Conservation (phyloP, 2,797 vertebrate species). For the Lophotriccus pileatus region DNA sequence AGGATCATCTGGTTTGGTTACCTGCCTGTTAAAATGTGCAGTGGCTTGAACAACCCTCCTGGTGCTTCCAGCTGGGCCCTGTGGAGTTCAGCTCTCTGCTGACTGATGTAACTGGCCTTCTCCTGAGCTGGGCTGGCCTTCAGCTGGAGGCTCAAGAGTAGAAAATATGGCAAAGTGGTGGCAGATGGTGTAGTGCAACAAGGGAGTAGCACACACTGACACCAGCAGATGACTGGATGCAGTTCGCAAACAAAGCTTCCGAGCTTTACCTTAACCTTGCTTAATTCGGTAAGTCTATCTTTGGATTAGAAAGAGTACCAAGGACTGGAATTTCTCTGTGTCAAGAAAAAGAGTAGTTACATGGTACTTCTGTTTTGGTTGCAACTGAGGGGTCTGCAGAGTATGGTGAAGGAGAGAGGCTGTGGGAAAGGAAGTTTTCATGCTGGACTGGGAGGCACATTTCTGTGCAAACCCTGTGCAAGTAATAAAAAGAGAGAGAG, state of each 20-base stretch:
- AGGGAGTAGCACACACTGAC: neutral
- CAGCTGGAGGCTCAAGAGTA: neutral
- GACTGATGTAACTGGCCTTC: neutral
- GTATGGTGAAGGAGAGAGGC: neutral
- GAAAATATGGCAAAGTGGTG: neutral
- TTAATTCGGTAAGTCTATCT: neutral
- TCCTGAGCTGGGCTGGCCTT: neutral
- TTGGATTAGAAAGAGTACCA: neutral
- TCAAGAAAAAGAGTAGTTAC: neutral
- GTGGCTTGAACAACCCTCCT: neutral
- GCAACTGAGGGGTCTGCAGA: neutral
- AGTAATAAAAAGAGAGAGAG: neutral
- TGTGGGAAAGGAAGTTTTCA: neutral
- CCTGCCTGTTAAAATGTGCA: neutral
- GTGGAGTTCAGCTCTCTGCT: neutral
- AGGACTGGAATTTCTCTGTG: neutral
- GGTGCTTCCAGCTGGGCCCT: neutral
- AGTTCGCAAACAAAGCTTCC: neutral
- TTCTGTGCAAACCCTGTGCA: neutral
- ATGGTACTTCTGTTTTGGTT: neutral
- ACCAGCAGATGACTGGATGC: neutral
- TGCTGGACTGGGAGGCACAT: neutral
- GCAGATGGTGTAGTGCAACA: neutral
- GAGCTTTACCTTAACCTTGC: neutral
- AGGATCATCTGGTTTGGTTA: neutral